These are phyloP conservation scores for Sceloporus undulatus DNA, from an alignment of 2,113 vertebrate species.

Conservation along the genomic window DNA sequence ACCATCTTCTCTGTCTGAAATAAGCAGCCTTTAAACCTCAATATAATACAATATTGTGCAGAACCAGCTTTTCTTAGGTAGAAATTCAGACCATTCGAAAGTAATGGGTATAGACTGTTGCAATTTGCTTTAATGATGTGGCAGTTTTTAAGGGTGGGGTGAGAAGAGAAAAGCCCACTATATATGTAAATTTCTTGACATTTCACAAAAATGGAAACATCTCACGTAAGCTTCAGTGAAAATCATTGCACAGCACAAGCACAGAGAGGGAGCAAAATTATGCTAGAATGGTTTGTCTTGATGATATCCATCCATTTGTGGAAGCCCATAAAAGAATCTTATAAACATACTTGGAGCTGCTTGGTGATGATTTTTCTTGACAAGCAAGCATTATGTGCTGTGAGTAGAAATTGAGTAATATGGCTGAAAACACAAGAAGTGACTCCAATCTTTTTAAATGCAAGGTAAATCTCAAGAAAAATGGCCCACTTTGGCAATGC, in stretches of 20 bases:
- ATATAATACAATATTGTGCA: conserved; percentile 56
- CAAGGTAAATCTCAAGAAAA: conserved; percentile 56
- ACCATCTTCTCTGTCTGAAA: conserved; percentile 58
- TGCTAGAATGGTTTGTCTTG: conserved; percentile 60
- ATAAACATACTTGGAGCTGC: conserved; percentile 65
- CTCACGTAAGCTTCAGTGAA: conserved; percentile 50
- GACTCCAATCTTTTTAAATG: conserved; percentile 43
- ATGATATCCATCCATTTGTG: conserved; percentile 61
- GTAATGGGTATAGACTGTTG: conserved; percentile 50
- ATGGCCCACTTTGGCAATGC: not conserved
- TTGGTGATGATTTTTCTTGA: conserved; percentile 71
- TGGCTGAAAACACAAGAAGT: conserved; percentile 62
- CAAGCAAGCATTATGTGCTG: conserved; percentile 60
- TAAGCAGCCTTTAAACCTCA: conserved; percentile 33
- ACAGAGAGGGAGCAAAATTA: conserved; percentile 42
- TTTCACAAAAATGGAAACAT: conserved; percentile 60
- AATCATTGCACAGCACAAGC: conserved; percentile 33
- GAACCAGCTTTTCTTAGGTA: conserved; percentile 65
- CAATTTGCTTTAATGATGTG: conserved; percentile 67
- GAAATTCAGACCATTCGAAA: conserved; percentile 64
- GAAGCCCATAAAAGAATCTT: conserved; percentile 63
- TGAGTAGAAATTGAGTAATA: conserved; percentile 60
- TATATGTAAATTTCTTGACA: conserved; percentile 71
- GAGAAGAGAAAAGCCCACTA: conserved; percentile 55
- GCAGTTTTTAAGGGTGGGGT: conserved; percentile 21